Base-by-base conservation (phyloP, 1,140 invertebrate species). In the Solenopsis invicta region DNA sequence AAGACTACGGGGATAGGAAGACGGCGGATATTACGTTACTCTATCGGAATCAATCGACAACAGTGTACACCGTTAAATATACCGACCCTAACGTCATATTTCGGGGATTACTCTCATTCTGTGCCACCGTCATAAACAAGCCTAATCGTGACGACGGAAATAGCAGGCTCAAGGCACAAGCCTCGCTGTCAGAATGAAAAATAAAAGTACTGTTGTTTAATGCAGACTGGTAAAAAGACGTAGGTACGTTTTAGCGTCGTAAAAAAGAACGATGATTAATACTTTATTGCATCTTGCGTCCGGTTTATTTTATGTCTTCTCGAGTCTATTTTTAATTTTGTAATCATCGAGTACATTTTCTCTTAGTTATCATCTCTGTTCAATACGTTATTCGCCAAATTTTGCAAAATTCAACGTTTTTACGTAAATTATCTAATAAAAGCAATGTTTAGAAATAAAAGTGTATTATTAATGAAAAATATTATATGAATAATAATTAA, bases 61-160 rank as follows among this genome's bases (percentile, higher is more conserved):
- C 37, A 37, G 41, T 5, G 34, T 75, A 45, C 16, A 21, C 21
- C 56, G 24, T 50, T 85, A 71, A 82, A 74, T 82, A 82, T 82
- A 81, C 29, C 37, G 21, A 59, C 16, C 12, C 10, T 12, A 71
- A 52, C 18, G 41, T 77, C 59, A 71, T 82, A 85, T 16, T 54
- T 85, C 75, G 24, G 50, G 67, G 37, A 86, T 74, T 62, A 69
- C 62, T 66, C 41, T 52, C 75, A 21, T 59, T 84, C 24, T 41
- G 21, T 86, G 29, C 76, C 84, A 50, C 29, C n/a, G 77, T 80
- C 59, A 74, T 86, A 91, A 92, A 91, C 86, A 91, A 89, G 72
- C 29, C 87, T 87, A 90, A 92, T 92, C 89, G 86, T 69, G 48
- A 10, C 37, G 61, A 54, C 84, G 50, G 48, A 86, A 91, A 91